A percentile compares a stretch with the other conserved stretches of the same genome.
These are phyloP conservation scores for Mimas tiliae DNA, from an alignment of 2,888 invertebrate genomes.

Conservation along the genomic window DNA sequence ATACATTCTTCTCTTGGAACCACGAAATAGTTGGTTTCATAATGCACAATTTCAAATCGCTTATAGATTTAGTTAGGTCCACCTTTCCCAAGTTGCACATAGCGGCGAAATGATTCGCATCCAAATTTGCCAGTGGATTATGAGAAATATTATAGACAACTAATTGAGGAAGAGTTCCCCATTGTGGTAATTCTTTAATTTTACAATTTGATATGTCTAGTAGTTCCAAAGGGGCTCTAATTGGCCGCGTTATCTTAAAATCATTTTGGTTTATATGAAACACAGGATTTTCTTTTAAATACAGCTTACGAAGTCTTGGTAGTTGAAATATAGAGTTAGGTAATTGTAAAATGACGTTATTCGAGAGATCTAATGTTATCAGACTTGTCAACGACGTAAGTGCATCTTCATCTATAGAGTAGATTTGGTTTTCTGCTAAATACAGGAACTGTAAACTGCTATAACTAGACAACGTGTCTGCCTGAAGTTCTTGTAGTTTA, in stretches of 20 bases:
- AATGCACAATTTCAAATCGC: conserved; percentile 59
- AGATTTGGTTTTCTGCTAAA: conserved; percentile 84
- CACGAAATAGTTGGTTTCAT: conserved; percentile 63
- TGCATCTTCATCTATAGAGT: conserved; percentile 80
- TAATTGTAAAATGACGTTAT: conserved; percentile 79
- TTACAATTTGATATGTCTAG: conserved; percentile 86
- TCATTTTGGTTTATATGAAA: conserved; percentile 65
- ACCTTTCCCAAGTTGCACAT: conserved; percentile 86
- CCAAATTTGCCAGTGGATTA: conserved; percentile 79
- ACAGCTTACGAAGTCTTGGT: conserved; percentile 86
- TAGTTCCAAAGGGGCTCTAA: conserved; percentile 84
- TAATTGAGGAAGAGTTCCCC: conserved; percentile 85
- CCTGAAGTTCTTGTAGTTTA: conserved; percentile 78
- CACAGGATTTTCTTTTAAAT: conserved; percentile 82
- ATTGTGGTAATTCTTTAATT: conserved; percentile 83
- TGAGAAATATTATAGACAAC: conserved; percentile 86
- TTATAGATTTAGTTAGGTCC: conserved; percentile 74
- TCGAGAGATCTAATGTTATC: conserved; percentile 83
- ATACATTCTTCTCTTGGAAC: conserved; percentile 66
- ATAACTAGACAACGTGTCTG: conserved; percentile 78
- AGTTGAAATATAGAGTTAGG: conserved; percentile 82
- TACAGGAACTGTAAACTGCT: conserved; percentile 82
- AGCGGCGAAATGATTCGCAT: conserved; percentile 82
- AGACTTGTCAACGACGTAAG: conserved; percentile 77
- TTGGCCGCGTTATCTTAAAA: conserved; percentile 76